Evolutionary conservation across 2,888 invertebrate genomes (phyloP).

Genomic region (Dicranocentrus wangi): DNA sequence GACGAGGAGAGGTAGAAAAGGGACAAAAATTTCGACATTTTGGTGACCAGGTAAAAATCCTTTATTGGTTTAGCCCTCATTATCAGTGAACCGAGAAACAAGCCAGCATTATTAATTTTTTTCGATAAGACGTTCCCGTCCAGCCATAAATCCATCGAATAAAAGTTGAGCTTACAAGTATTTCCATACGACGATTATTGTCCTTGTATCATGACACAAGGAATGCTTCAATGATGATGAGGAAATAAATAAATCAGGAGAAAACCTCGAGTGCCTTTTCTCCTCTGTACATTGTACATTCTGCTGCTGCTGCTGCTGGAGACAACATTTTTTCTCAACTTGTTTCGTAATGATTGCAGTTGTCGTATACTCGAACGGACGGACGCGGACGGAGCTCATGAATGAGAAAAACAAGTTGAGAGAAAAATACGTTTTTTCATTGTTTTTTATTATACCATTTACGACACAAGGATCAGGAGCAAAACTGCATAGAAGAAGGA

Average conservation of each 20-base stretch:
- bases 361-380: too few relatives aligned
- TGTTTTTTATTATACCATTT: slow-evolving; percentile 36
- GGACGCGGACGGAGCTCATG: not conserved
- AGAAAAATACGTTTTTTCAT: slow-evolving; percentile 12
- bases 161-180: not conserved
- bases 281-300: not conserved
- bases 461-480: slow-evolving; percentile 9
- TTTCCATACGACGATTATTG: slow-evolving; percentile 39
- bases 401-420: slow-evolving; percentile 34
- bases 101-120: slow-evolving; percentile 57
- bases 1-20: not conserved
- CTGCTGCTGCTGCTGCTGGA: not conserved
- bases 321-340: slow-evolving; percentile 54
- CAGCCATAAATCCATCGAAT: slow-evolving; percentile 55
- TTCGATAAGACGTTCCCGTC: slow-evolving; percentile 1
- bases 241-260: slow-evolving; percentile 57
- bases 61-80: slow-evolving; percentile 35
- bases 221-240: slow-evolving; percentile 57
- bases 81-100: slow-evolving; percentile 59
- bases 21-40: not conserved
- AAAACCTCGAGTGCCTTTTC: not conserved
- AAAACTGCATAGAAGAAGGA: not conserved
- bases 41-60: not conserved
- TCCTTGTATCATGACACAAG: slow-evolving; percentile 49
- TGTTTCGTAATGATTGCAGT: slow-evolving; percentile 59